phyloP scores from a whole-genome alignment of 2,797 vertebrate species.

The Cephalopachus bancanus region DNA sequence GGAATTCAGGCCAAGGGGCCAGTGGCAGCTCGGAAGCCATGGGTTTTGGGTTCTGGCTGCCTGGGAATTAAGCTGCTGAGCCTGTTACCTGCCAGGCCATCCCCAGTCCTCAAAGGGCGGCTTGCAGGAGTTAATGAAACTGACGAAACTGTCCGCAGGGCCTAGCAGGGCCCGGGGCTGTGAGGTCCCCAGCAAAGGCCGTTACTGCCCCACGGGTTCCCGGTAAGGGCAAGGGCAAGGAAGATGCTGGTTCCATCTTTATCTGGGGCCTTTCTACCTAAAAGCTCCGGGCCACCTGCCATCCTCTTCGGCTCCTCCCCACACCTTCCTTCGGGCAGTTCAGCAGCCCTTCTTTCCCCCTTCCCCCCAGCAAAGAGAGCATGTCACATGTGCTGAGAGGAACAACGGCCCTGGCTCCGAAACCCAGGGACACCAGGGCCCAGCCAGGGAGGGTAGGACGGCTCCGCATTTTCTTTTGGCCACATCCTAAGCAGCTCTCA shows the following conservation, averaged over 20 bases:
- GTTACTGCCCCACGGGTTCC: no score
- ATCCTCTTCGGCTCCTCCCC: no score
- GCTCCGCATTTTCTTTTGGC: background rate
- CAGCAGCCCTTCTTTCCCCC: no score
- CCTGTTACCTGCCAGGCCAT: no score
- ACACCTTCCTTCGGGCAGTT: no score
- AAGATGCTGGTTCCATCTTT: fast-evolving
- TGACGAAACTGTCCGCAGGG: no score
- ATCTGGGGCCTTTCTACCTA: no score
- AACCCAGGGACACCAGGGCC: background rate
- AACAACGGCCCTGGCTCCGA: no score
- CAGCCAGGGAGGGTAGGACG: background rate
- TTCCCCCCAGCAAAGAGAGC: background rate
- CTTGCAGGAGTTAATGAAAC: background rate
- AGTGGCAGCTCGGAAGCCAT: background rate
- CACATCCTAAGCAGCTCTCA: background rate
- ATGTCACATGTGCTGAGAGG: background rate
- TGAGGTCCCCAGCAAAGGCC: no score
- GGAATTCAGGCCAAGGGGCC: background rate
- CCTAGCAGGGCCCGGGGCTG: no score
- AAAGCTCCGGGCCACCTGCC: no score
- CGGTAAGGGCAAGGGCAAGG: background rate
- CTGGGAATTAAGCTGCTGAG: background rate
- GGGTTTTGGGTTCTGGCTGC: background rate
- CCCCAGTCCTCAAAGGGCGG: background rate